A percentile compares a stretch with the other conserved stretches of the same genome.
These are phyloP conservation scores for Eospalax fontanierii DNA, from an alignment of 2,797 vertebrate genomes.

Conservation along the genomic window DNA sequence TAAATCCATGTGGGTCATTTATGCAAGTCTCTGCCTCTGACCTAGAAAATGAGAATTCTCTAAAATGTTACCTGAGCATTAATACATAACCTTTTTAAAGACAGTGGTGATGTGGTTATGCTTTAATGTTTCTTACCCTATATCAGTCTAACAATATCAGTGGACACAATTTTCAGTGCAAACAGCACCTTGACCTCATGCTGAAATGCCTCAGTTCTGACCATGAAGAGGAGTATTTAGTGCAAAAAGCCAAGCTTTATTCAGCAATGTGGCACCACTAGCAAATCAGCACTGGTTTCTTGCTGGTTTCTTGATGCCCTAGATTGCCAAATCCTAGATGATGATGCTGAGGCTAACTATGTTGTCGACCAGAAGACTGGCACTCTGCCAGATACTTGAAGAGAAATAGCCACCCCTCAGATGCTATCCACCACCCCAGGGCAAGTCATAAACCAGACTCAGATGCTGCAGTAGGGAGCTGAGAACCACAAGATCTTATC, in stretches of 20 bases:
- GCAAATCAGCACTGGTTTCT: neutral
- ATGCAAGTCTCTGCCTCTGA: neutral
- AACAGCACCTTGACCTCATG: neutral
- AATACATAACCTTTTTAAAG: neutral
- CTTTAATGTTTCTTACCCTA: neutral
- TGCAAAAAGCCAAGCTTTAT: neutral
- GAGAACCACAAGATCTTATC: neutral
- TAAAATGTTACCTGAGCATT: neutral
- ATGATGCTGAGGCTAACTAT: neutral
- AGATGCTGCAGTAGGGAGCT: neutral
- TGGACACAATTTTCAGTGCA: neutral
- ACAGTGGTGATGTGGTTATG: neutral
- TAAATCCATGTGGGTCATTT: neutral
- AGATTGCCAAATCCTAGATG: neutral
- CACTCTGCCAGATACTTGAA: neutral
- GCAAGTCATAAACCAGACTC: neutral
- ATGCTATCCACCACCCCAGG: no score
- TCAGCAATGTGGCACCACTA: no score
- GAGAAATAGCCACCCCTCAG: neutral
- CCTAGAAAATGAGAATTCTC: neutral
- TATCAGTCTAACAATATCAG: neutral
- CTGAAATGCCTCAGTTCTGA: neutral
- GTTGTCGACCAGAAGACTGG: neutral
- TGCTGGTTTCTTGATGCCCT: neutral
- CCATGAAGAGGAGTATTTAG: neutral